Evolutionary conservation across 2,113 vertebrate genomes (phyloP).

Genomic region (Anoura caudifer): DNA sequence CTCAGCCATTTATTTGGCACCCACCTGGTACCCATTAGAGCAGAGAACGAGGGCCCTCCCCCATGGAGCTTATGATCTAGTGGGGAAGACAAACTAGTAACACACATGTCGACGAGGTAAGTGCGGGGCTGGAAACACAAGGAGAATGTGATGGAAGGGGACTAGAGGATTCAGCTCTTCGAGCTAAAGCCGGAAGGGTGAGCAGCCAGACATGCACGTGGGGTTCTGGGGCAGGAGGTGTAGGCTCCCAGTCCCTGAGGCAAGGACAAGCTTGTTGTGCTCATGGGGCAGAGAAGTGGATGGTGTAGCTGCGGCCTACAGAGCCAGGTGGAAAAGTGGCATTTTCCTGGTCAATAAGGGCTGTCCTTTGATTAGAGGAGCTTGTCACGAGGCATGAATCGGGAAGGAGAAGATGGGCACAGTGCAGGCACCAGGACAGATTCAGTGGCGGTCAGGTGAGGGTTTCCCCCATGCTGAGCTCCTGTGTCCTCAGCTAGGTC

Average conservation of each 20-base stretch:
- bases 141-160: background rate
- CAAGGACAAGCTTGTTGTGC: background rate
- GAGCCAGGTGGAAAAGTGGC: background rate
- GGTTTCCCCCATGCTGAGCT: background rate
- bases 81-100: background rate
- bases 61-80: background rate
- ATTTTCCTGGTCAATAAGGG: background rate
- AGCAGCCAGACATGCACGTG: background rate
- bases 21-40: background rate
- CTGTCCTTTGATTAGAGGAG: background rate
- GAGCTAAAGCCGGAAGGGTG: background rate
- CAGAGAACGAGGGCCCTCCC: background rate
- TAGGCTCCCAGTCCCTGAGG: background rate
- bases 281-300: background rate
- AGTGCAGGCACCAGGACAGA: background rate
- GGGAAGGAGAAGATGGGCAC: background rate
- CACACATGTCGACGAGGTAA: background rate
- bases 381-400: background rate
- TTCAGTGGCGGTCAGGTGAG: background rate
- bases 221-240: background rate
- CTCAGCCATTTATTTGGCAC: background rate
- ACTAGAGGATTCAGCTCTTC: background rate
- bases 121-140: accelerated
- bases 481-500: background rate
- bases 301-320: no score